Evolutionary conservation across 2,888 invertebrate species (phyloP).

Genomic region (Agrotis puta): DNA sequence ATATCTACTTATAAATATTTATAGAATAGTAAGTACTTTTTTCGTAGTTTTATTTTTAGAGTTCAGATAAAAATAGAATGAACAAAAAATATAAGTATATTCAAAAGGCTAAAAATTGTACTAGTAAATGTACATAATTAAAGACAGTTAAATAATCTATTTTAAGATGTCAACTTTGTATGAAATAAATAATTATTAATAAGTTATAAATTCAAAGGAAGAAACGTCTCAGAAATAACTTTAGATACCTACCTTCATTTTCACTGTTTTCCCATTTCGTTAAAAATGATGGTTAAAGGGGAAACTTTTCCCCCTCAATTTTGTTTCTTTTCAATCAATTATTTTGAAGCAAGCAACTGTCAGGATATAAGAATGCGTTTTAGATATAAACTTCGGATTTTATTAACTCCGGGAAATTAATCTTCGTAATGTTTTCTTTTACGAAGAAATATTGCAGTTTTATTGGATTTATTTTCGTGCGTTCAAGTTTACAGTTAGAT

Average conservation of each 20-base stretch:
- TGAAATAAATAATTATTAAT: not conserved
- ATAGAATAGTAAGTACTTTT: not conserved
- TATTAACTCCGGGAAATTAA: constrained; percentile 46
- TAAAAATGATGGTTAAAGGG: constrained; percentile 72
- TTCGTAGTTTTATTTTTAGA: not conserved
- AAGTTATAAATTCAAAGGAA: constrained; percentile 30
- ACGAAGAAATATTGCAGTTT: constrained; percentile 14
- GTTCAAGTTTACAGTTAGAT: not conserved
- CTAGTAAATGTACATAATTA: too few species aligned
- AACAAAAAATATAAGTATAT: not conserved
- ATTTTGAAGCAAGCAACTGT: constrained; percentile 60
- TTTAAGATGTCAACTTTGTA: not conserved
- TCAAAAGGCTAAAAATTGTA: not conserved
- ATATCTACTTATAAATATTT: not conserved
- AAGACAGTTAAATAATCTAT: not conserved
- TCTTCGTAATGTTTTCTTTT: constrained; percentile 22
- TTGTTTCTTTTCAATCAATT: constrained; percentile 79
- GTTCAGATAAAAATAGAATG: too few species aligned
- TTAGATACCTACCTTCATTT: constrained; percentile 63
- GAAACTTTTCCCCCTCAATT: constrained; percentile 72
- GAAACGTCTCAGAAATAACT: constrained; percentile 32
- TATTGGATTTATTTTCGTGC: constrained; percentile 11
- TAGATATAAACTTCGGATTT: constrained; percentile 42
- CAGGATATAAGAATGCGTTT: constrained; percentile 58
- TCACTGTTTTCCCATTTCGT: constrained; percentile 69